phyloP scores from a whole-genome alignment of 2,113 vertebrate genomes.

The Boleophthalmus pectinirostris region DNA sequence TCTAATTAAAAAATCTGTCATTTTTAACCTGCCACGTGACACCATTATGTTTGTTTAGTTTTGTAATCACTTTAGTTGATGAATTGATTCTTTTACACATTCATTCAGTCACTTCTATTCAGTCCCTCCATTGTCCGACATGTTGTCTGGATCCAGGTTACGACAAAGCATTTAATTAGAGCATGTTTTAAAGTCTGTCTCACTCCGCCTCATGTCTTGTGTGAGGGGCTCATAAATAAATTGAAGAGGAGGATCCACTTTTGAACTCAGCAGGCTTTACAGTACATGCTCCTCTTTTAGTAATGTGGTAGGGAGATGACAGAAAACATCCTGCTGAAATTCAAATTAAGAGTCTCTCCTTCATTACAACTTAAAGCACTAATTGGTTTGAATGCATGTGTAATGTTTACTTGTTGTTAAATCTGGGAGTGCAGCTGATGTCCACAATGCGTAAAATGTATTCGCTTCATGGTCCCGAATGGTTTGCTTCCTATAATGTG shows the following conservation, averaged over 20 bases:
- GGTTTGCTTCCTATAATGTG: background rate
- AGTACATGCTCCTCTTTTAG: constrained; percentile 32
- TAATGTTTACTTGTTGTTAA: background rate
- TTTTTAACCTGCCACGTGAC: constrained; percentile 28
- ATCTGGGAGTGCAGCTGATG: background rate
- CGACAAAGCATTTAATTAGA: constrained; percentile 56
- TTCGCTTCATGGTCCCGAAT: background rate
- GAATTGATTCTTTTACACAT: constrained; percentile 35
- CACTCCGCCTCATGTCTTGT: constrained; percentile 35
- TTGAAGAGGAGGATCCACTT: constrained; percentile 52
- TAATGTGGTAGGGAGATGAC: constrained; percentile 28
- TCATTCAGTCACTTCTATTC: constrained; percentile 30
- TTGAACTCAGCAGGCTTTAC: constrained; percentile 56
- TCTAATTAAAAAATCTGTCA: constrained; percentile 45
- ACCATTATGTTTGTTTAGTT: constrained; percentile 34
- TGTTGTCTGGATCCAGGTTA: constrained; percentile 14
- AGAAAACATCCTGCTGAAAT: constrained; percentile 32
- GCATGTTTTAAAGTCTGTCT: constrained; percentile 48
- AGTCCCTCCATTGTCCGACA: constrained; percentile 20
- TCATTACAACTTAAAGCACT: background rate
- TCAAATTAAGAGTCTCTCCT: constrained; percentile 13
- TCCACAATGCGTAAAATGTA: background rate
- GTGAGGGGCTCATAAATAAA: constrained; percentile 68
- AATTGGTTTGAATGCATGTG: background rate
- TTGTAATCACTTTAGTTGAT: constrained; percentile 28